phyloP scores from a whole-genome alignment of 2,888 invertebrate genomes.

The Sarcophaga caerulescens region DNA sequence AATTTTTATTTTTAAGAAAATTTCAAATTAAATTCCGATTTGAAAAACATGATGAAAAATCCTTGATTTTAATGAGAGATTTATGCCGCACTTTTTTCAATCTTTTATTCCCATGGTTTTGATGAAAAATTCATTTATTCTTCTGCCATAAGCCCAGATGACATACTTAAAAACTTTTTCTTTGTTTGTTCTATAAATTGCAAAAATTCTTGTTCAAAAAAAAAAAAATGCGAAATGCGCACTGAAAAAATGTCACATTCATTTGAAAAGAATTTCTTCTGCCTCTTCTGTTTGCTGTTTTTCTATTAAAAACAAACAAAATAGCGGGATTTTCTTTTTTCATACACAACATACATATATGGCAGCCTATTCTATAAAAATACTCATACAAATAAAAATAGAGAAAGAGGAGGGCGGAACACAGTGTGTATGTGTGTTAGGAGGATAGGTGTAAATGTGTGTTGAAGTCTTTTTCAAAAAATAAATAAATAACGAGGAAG shows the following conservation, averaged over 20 bases:
- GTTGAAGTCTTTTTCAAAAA: too few species aligned
- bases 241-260: conserved; percentile 21
- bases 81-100: not conserved
- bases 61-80: conserved; percentile 48
- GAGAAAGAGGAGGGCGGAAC: too few species aligned
- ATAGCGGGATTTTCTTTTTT: too few species aligned
- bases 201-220: not conserved
- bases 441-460: conserved; percentile 46
- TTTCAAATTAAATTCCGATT: not conserved
- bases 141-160: conserved; percentile 25
- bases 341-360: too few species aligned
- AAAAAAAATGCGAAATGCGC: too few species aligned
- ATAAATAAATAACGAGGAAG: too few species aligned
- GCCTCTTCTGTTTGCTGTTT: not conserved
- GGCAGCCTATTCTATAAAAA: too few species aligned
- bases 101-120: not conserved
- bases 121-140: conserved; percentile 24
- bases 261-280: conserved; percentile 33
- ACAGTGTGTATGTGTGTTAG: not conserved
- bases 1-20: too few species aligned
- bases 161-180: conserved; percentile 36
- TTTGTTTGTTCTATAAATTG: conserved; percentile 35
- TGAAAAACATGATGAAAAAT: conserved; percentile 1
- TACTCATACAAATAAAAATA: too few species aligned
- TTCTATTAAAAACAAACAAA: too few species aligned